phyloP scores from a whole-genome alignment of 2,888 invertebrate species.

The Macrosiphum euphorbiae region DNA sequence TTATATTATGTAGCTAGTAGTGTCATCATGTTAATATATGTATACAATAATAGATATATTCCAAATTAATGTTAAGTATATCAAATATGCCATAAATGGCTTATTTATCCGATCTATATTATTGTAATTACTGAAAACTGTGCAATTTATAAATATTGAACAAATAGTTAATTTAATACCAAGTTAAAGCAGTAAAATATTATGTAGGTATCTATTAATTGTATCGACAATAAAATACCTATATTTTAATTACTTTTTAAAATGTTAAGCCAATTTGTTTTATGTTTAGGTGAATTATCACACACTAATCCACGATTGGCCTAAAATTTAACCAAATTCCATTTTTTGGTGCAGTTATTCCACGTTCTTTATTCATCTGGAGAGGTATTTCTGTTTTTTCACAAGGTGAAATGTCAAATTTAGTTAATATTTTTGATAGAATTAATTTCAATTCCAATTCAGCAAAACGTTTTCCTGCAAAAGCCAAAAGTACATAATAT shows the following conservation, averaged over 20 bases:
- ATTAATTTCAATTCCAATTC: background rate
- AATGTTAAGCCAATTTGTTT: background rate
- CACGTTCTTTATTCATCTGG: background rate
- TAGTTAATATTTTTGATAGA: background rate
- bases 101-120: background rate
- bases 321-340: constrained; percentile 29
- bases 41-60: background rate
- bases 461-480: constrained; percentile 11
- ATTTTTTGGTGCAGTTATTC: background rate
- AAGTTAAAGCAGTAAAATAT: background rate
- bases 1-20: background rate
- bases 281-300: background rate
- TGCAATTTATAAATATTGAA: background rate
- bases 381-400: background rate
- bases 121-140: background rate
- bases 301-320: background rate
- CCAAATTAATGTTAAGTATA: background rate
- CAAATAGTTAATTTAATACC: background rate
- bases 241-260: background rate
- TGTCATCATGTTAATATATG: background rate
- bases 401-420: background rate
- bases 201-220: background rate
- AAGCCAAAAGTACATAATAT: background rate
- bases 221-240: background rate
- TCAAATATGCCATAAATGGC: background rate